Evolutionary conservation across 1,140 invertebrate genomes (phyloP), one percentile per base, ranked within the genome.

Genomic region (Atta cephalotes): DNA sequence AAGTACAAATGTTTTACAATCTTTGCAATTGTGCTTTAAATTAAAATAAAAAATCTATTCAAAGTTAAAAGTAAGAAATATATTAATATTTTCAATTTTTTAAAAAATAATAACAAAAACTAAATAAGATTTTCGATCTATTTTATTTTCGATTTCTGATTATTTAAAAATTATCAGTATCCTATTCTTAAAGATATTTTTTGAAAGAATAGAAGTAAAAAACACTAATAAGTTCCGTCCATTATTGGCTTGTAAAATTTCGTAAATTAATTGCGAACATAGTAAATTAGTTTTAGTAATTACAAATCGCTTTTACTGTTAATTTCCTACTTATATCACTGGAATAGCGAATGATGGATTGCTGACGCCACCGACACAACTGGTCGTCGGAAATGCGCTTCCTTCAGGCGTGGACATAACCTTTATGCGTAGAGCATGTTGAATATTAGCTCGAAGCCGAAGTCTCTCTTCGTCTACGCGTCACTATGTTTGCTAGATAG

Each of bases 371-470:
- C 49, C 49, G 14, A 51, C 49, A 58, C 2, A 1, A 56, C 74
- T 49, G 21, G n/a, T 25, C 31, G 3, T 16, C 35, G 66, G 66
- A 72, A 82, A 82, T 60, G 25, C 66, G n/a, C 56, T 74, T 82
- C 80, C 68, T 82, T 74, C 31, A 35, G 79, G 53, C 39, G 68
- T 74, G 39, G 56, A 82, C 53, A 74, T 18, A 74, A 4, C 6
- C 45, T 82, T 74, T 82, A 60, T 82, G 80, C 68, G 68, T 74
- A 3, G 16, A 14, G 2, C 25, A 21, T 82, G 80, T 72, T 49
- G 68, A 82, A 82, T 82, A 82, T 74, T 82, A 82, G 39, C 68
- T n/a, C 21, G 31, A 0, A 45, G 53, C 53, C 68, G 28, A 65
- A 60, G 35, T 74, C 68, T 21, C 35, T 82, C 66, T 28, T 39